Percentiles rank a stretch among this genome's conserved stretches.
These are phyloP conservation scores for Ceratitis capitata DNA, from an alignment of 1,140 invertebrate species.

Conservation along the genomic window DNA sequence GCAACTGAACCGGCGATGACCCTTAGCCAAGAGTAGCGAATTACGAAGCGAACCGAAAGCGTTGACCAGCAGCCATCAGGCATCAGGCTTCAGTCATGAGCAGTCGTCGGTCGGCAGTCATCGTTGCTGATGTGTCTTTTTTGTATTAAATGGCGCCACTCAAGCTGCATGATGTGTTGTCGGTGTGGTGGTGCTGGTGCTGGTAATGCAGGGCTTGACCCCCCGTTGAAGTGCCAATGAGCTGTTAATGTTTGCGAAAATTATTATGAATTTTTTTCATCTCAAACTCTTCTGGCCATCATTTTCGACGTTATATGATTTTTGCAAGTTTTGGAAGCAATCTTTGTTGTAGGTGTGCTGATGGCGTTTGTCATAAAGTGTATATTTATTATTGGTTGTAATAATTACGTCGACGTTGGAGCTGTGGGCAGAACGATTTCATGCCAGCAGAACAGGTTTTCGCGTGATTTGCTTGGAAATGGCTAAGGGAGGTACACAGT, in stretches of 20 bases:
- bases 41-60: not conserved
- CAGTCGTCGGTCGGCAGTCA: not conserved
- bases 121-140: not conserved
- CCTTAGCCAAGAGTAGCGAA: not conserved
- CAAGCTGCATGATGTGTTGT: not conserved
- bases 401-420: too few species aligned
- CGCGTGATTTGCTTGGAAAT: too few species aligned
- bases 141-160: slow-evolving; percentile 6
- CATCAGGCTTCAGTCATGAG: too few species aligned
- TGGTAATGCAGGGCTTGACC: not conserved
- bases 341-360: too few species aligned
- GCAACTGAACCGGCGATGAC: not conserved
- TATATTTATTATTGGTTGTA: too few species aligned
- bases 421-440: too few species aligned
- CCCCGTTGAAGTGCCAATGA: slow-evolving; percentile 34
- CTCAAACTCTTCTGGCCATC: too few species aligned
- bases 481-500: too few species aligned
- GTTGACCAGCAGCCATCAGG: not conserved
- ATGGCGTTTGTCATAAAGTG: too few species aligned
- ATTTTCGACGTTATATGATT: too few species aligned
- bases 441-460: too few species aligned
- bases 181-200: not conserved
- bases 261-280: not conserved
- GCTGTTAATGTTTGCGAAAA: slow-evolving; percentile 39
- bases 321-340: not conserved